Evolutionary conservation across 2,888 invertebrate genomes (phyloP).

Genomic region (Gibbula magus): DNA sequence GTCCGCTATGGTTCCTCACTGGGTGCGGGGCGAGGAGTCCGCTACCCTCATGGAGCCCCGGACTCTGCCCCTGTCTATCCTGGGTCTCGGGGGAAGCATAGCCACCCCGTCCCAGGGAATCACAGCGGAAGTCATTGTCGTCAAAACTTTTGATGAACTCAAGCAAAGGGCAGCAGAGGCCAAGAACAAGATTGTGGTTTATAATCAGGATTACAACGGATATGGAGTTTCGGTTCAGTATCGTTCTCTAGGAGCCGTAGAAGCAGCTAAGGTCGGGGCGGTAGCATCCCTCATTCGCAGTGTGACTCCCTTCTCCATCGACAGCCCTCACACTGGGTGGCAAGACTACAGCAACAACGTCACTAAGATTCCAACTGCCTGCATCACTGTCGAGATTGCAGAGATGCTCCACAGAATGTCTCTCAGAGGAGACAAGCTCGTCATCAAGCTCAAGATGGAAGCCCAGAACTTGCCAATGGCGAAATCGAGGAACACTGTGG

Average conservation of each 20-base stretch:
- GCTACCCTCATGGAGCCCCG: slow-evolving; percentile 82
- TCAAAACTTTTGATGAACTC: slow-evolving; percentile 78
- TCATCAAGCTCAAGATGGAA: slow-evolving; percentile 82
- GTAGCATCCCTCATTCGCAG: slow-evolving; percentile 85
- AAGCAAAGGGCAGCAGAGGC: slow-evolving; percentile 77
- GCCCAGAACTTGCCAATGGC: slow-evolving; percentile 79
- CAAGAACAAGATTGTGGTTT: slow-evolving; percentile 86
- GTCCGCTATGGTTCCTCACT: slow-evolving; percentile 76
- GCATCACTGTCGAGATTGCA: slow-evolving; percentile 87
- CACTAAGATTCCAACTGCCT: slow-evolving; percentile 66
- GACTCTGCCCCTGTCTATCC: slow-evolving; percentile 79
- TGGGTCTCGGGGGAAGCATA: slow-evolving; percentile 84
- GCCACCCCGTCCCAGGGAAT: slow-evolving; percentile 85
- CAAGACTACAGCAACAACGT: slow-evolving; percentile 74
- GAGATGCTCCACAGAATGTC: slow-evolving; percentile 82
- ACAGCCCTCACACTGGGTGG: slow-evolving; percentile 86
- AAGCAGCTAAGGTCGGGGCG: slow-evolving; percentile 85
- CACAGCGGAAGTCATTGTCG: slow-evolving; percentile 84
- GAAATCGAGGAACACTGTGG: slow-evolving; percentile 81
- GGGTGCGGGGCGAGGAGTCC: slow-evolving; percentile 82
- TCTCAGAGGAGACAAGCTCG: slow-evolving; percentile 71
- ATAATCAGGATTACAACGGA: slow-evolving; percentile 78
- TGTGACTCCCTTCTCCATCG: slow-evolving; percentile 85
- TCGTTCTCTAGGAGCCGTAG: slow-evolving; percentile 81
- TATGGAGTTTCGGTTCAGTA: slow-evolving; percentile 84